Evolutionary conservation across 2,888 invertebrate genomes (phyloP).

Genomic region (Quadriops clusia): DNA sequence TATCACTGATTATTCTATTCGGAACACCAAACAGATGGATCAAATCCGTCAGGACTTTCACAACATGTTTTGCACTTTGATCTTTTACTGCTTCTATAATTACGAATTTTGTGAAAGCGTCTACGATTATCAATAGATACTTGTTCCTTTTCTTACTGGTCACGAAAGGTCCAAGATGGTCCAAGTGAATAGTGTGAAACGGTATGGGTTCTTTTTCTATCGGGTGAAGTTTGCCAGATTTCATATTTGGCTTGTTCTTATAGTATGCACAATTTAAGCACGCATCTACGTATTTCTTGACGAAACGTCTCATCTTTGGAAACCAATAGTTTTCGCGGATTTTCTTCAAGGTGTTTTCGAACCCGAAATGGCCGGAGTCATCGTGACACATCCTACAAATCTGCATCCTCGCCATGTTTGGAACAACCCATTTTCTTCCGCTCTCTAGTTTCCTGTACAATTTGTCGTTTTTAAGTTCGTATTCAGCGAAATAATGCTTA

Average conservation of each 20-base stretch:
- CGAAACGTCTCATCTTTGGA: slow-evolving; percentile 21
- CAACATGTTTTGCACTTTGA: slow-evolving; percentile 3
- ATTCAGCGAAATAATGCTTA: slow-evolving; percentile 1
- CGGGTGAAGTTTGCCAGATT: slow-evolving; percentile 20
- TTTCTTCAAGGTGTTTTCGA: slow-evolving; percentile 23
- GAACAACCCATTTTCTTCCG: slow-evolving; percentile 21
- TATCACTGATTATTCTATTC: slow-evolving; percentile 11
- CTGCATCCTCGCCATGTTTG: slow-evolving; percentile 21
- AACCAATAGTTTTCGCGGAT: slow-evolving; percentile 19
- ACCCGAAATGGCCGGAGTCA: slow-evolving; percentile 26
- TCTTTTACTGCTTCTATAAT: slow-evolving; percentile 7
- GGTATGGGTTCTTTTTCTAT: slow-evolving; percentile 29
- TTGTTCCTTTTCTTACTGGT: slow-evolving; percentile 23
- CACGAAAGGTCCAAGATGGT: slow-evolving; percentile 32
- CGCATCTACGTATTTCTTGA: slow-evolving; percentile 20
- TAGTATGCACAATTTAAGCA: slow-evolving; percentile 25
- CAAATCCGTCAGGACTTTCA: slow-evolving; percentile 9
- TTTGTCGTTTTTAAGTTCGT: slow-evolving; percentile 1
- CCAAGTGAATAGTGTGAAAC: slow-evolving; percentile 31
- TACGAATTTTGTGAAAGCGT: slow-evolving; percentile 21
- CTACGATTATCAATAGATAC: slow-evolving; percentile 26
- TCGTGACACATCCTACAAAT: slow-evolving; percentile 26
- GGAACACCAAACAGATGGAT: slow-evolving; percentile 11
- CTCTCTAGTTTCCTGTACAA: not conserved
- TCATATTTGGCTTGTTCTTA: slow-evolving; percentile 18